A percentile compares a stretch with the other conserved stretches of the same genome.
Conservation (phyloP, 2,113 vertebrate species). For the Monopterus albus region DNA sequence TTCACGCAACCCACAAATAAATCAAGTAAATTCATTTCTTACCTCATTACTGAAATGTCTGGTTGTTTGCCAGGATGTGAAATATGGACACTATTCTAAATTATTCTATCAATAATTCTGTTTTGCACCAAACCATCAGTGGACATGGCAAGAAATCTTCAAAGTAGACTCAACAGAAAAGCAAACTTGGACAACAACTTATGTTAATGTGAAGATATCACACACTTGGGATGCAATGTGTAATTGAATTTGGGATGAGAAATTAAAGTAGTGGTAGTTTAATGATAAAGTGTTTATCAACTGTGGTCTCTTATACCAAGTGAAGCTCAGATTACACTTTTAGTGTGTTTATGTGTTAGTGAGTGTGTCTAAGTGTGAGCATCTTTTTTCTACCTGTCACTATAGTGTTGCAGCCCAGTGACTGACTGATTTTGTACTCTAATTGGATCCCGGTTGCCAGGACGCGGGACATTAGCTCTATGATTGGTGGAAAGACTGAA, state of each 20-base stretch:
- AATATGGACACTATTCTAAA: constrained; percentile 45
- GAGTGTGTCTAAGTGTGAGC: constrained; percentile 16
- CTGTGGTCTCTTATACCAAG: background rate
- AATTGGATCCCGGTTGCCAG: constrained; percentile 56
- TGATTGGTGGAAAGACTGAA: constrained; percentile 56
- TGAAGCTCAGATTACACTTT: constrained; percentile 18
- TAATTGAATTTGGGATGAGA: constrained; percentile 36
- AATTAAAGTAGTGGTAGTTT: constrained; percentile 24
- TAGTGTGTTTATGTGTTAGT: constrained; percentile 18
- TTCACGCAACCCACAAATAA: constrained; percentile 50
- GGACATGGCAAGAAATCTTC: constrained; percentile 17
- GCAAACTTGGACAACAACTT: constrained; percentile 33
- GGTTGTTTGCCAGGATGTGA: constrained; percentile 42
- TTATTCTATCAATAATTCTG: constrained; percentile 45
- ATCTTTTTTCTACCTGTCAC: constrained; percentile 66
- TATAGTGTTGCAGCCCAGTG: constrained; percentile 55
- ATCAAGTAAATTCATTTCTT: constrained; percentile 51
- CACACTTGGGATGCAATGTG: constrained; percentile 39
- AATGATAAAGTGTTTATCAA: constrained; percentile 52
- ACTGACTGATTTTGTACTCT: constrained; percentile 69
- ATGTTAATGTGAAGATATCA: constrained; percentile 32
- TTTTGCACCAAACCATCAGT: constrained; percentile 38
- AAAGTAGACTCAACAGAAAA: constrained; percentile 7
- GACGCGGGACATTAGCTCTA: constrained; percentile 69
- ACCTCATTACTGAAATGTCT: constrained; percentile 51